phyloP scores from a whole-genome alignment of 2,888 invertebrate genomes.

The Parascotia fuliginaria region DNA sequence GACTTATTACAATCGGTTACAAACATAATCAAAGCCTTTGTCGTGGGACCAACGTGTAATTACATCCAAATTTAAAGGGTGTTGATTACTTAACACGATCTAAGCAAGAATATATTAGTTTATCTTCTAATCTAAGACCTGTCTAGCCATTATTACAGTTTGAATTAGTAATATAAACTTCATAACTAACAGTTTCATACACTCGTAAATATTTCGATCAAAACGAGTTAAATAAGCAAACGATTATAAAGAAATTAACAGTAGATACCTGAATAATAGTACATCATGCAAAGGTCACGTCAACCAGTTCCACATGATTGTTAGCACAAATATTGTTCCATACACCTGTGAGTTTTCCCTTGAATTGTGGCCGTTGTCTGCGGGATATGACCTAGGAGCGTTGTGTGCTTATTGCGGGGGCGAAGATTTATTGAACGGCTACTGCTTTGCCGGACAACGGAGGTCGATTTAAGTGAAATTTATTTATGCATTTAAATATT shows the following conservation, averaged over 20 bases:
- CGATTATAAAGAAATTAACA: constrained; percentile 22
- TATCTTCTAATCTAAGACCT: too few relatives aligned
- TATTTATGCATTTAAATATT: constrained; percentile 61
- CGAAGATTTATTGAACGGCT: constrained; percentile 75
- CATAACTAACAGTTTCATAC: too few relatives aligned
- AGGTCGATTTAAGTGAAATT: constrained; percentile 58
- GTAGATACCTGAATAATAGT: constrained; percentile 17
- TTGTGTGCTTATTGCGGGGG: constrained; percentile 54
- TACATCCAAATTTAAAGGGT: too few relatives aligned
- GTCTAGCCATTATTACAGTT: too few relatives aligned
- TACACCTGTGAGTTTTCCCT: constrained; percentile 41
- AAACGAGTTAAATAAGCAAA: constrained; percentile 12
- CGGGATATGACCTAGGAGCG: constrained; percentile 41
- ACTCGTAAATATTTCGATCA: too few relatives aligned
- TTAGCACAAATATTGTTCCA: constrained; percentile 15
- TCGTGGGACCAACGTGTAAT: too few relatives aligned
- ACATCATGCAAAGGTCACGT: constrained; percentile 30
- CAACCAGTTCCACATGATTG: constrained; percentile 23
- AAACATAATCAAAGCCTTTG: too few relatives aligned
- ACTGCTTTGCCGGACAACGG: constrained; percentile 58
- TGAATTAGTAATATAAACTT: too few relatives aligned
- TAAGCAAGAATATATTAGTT: too few relatives aligned
- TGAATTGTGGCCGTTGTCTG: constrained; percentile 39
- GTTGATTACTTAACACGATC: too few relatives aligned
- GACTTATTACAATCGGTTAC: too few relatives aligned